phyloP scores from a whole-genome alignment of 1,140 invertebrate genomes.

The Zophobas morio region DNA sequence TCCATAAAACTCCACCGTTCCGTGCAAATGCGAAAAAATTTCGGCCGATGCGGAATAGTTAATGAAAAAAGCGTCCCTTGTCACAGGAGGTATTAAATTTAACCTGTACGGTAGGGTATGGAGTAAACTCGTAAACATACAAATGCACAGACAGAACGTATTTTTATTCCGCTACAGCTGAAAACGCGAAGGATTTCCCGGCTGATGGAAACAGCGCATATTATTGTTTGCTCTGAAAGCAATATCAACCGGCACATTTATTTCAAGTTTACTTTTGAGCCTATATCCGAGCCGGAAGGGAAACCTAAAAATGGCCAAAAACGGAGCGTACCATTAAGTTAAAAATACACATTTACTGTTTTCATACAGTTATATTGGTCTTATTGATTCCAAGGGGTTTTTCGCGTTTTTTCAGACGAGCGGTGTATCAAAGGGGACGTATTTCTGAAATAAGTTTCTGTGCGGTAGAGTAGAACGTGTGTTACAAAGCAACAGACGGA shows the following conservation, averaged over 20 bases:
- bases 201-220: conserved; percentile 37
- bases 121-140: conserved; percentile 14
- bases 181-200: conserved; percentile 27
- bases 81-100: conserved; percentile 19
- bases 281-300: conserved; percentile 7
- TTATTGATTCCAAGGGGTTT: background rate
- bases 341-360: background rate
- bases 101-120: background rate
- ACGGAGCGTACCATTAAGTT: background rate
- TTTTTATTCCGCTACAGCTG: conserved; percentile 32
- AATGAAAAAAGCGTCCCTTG: background rate
- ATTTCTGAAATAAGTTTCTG: too few species aligned
- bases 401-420: too few species aligned
- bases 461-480: too few species aligned
- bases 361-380: background rate
- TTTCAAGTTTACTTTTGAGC: conserved; percentile 40
- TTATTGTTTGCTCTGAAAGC: conserved; percentile 40
- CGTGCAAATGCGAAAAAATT: too few species aligned
- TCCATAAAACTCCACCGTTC: too few species aligned
- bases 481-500: too few species aligned
- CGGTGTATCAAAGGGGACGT: too few species aligned
- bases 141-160: conserved; percentile 22
- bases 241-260: conserved; percentile 39
- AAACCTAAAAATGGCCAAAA: background rate
- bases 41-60: background rate